phyloP scores from a whole-genome alignment of 1,140 invertebrate genomes.

The Lordiphosa collinella region DNA sequence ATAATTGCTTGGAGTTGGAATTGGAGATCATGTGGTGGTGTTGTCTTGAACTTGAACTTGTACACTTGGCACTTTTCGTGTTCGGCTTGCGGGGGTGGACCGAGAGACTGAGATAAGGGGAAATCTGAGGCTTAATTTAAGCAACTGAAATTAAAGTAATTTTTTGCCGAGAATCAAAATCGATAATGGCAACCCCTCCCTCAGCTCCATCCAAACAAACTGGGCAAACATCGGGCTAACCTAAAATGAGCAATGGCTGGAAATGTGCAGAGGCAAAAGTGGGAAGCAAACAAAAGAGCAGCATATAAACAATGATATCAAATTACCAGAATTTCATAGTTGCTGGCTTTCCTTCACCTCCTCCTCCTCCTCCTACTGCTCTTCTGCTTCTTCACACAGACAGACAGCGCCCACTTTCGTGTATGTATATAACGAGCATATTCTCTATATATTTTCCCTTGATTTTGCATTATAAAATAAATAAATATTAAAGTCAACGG shows the following conservation, averaged over 20 bases:
- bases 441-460: slow-evolving; percentile 14
- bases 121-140: background rate
- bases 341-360: slow-evolving; percentile 28
- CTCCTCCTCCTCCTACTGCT: background rate
- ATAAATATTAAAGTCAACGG: slow-evolving; percentile 29
- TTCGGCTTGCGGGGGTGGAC: background rate
- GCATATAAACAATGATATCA: slow-evolving; percentile 77
- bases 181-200: slow-evolving; percentile 29
- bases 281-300: slow-evolving; percentile 60
- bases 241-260: slow-evolving; percentile 39
- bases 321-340: slow-evolving; percentile 64
- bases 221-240: slow-evolving; percentile 37
- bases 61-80: background rate
- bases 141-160: slow-evolving; percentile 11
- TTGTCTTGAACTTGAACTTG: slow-evolving; percentile 43
- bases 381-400: slow-evolving; percentile 26
- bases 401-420: slow-evolving; percentile 30
- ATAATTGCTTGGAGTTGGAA: slow-evolving; percentile 32
- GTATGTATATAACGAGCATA: slow-evolving; percentile 1
- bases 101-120: background rate
- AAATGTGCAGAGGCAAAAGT: slow-evolving; percentile 46
- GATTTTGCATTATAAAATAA: slow-evolving; percentile 7
- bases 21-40: slow-evolving; percentile 19
- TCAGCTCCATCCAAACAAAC: slow-evolving; percentile 35
- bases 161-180: slow-evolving; percentile 26